Evolutionary conservation across 2,888 invertebrate species (phyloP), one percentile per base, ranked within the genome.

Genomic region (Drosophila atroscutellata): DNA sequence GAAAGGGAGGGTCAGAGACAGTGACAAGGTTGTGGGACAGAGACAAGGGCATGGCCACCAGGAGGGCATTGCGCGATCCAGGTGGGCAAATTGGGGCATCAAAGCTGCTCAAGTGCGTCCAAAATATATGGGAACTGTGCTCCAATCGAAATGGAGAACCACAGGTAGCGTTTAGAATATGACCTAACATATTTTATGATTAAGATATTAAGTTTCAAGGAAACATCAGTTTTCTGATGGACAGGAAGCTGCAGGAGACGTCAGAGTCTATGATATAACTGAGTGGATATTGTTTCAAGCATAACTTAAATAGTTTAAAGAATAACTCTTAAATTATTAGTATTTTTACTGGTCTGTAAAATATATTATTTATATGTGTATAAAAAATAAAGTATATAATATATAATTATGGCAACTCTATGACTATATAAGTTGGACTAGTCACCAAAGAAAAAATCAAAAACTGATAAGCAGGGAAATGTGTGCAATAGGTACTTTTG

Each of bases 1-100:
- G 24, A 50, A 20, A 61, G 49, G 11, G 26, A 26, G 5, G 1
- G 47, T 24, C 15, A 45, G 24, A 32, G 58, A 20, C 42, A 42
- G 52, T 50, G 50, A 28, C 28, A 50, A 8, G 26, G n/a, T n/a
- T 56, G 32, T 20, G 39, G 15, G 24, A 60, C 34, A 36, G 52
- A 50, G 56, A 60, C 56, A 70, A 67, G 77, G 78, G 75, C 75
- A 77, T 61, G 71, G 70, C 61, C 75, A 78, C 77, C 78, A 67
- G 78, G 70, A 70, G 78, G 66, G 54, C 70, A 70, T 30, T 26
- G 30, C n/a, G 55, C 78, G n/a, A 70, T 67, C 74, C 77, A 77
- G 78, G 78, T 78, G 77, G 78, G 75, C 77, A 77, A 78, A 68
- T 62, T 65, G 66, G 66, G 57, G 65, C 69, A 73, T 13, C 63